Evolutionary conservation across 2,888 invertebrate genomes (phyloP).

Genomic region (Synergus gifuensis): DNA sequence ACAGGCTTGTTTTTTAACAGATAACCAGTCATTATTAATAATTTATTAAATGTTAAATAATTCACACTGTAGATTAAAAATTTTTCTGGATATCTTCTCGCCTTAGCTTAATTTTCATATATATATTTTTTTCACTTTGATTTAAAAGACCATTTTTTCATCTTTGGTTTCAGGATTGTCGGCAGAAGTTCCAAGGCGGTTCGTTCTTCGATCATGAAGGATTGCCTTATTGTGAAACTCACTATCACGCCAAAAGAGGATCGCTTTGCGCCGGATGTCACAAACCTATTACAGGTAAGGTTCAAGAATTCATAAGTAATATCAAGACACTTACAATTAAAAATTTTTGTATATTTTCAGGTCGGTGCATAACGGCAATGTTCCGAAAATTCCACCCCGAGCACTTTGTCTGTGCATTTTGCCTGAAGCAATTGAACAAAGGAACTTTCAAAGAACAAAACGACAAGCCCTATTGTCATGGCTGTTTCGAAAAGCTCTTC

Average conservation of each 20-base stretch:
- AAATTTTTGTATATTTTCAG: slow-evolving; percentile 64
- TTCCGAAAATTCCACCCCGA: slow-evolving; percentile 99
- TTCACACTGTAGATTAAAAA: too few relatives aligned
- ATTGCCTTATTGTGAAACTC: slow-evolving; percentile 98
- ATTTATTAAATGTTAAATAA: too few relatives aligned
- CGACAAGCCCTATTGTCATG: slow-evolving; percentile 98
- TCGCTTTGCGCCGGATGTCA: slow-evolving; percentile 98
- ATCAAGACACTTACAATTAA: neutral
- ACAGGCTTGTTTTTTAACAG: too few relatives aligned
- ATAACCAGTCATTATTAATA: too few relatives aligned
- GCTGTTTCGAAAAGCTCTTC: slow-evolving; percentile 98
- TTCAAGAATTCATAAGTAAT: neutral
- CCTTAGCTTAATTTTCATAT: too few relatives aligned
- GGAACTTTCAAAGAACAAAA: slow-evolving; percentile 99
- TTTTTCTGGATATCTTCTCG: too few relatives aligned
- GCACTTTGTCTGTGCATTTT: slow-evolving; percentile 99
- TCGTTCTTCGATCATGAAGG: slow-evolving; percentile 99
- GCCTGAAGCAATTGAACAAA: slow-evolving; percentile 97
- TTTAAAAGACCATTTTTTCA: too few relatives aligned
- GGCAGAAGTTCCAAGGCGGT: slow-evolving; percentile 97
- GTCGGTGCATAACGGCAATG: slow-evolving; percentile 99
- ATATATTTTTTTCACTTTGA: too few relatives aligned
- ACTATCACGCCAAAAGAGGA: slow-evolving; percentile 98
- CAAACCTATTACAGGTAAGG: slow-evolving; percentile 92
- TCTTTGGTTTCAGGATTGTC: slow-evolving; percentile 89